Evolutionary conservation across 2,113 vertebrate species (phyloP).

Genomic region (Actenoides lindsayi): DNA sequence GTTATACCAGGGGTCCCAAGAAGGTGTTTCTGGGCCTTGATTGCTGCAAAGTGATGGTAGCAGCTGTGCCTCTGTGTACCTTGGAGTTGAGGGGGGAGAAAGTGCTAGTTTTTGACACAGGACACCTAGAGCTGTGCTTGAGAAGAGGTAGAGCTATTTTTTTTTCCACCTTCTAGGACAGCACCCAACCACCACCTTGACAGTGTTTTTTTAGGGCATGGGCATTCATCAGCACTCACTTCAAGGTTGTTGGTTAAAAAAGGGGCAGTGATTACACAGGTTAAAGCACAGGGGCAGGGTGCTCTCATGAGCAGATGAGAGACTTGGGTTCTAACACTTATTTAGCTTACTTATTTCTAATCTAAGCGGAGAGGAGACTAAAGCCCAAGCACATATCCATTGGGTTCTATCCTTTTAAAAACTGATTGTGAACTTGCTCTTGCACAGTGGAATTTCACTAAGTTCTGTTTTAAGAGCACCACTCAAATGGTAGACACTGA

Average conservation of each 20-base stretch:
- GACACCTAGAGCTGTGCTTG: background rate
- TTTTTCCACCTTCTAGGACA: background rate
- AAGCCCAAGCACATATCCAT: background rate
- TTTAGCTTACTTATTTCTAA: background rate
- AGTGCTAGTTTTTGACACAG: background rate
- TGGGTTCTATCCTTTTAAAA: background rate
- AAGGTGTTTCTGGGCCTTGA: background rate
- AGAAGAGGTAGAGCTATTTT: background rate
- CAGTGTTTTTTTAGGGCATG: background rate
- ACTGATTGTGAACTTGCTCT: background rate
- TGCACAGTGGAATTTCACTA: background rate
- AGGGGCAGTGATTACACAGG: background rate
- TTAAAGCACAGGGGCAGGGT: background rate
- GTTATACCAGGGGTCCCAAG: background rate
- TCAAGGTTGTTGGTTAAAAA: background rate
- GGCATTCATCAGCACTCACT: background rate
- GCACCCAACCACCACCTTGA: background rate
- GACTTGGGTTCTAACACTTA: background rate
- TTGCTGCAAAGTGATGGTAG: background rate
- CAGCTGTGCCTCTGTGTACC: background rate
- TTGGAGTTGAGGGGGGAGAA: accelerated
- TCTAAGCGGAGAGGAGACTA: background rate
- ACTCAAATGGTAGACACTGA: background rate
- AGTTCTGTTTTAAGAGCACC: background rate
- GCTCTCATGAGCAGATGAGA: background rate